Conservation (phyloP, 2,113 vertebrate genomes). For the Geococcyx californianus region DNA sequence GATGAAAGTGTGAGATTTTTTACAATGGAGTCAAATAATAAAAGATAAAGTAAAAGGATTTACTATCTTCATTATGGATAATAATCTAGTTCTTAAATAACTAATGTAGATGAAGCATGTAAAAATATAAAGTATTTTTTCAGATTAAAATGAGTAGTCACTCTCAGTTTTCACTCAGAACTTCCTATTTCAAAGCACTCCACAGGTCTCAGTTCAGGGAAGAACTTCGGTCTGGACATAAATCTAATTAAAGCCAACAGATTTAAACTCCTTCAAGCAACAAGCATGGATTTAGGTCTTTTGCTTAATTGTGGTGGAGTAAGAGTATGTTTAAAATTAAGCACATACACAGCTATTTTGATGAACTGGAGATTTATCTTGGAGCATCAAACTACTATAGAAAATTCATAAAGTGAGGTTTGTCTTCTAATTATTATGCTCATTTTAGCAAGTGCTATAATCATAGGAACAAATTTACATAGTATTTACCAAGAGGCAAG, state of each 20-base stretch:
- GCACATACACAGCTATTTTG: conserved; percentile 26
- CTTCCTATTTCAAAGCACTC: conserved; percentile 18
- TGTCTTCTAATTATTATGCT: conserved; percentile 57
- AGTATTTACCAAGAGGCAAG: conserved; percentile 34
- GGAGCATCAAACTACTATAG: conserved; percentile 51
- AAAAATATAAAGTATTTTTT: neutral
- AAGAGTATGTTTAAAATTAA: conserved; percentile 53
- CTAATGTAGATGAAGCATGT: neutral
- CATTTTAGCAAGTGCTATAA: conserved; percentile 59
- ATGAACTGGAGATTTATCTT: conserved; percentile 48
- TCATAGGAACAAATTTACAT: conserved; percentile 66
- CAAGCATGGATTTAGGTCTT: conserved; percentile 30
- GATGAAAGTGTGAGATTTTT: neutral
- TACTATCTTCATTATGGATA: neutral
- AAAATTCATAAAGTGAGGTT: conserved; percentile 66
- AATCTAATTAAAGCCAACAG: conserved; percentile 65
- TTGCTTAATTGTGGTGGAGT: conserved; percentile 58
- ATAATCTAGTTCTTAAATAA: neutral
- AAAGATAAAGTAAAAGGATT: neutral
- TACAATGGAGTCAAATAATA: neutral
- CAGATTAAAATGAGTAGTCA: neutral
- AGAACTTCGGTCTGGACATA: conserved; percentile 44
- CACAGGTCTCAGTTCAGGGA: neutral
- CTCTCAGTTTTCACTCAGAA: neutral
- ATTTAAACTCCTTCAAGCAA: conserved; percentile 58